These are phyloP conservation scores for Callosobruchus maculatus DNA, from an alignment of 2,888 invertebrate species.

Conservation along the genomic window DNA sequence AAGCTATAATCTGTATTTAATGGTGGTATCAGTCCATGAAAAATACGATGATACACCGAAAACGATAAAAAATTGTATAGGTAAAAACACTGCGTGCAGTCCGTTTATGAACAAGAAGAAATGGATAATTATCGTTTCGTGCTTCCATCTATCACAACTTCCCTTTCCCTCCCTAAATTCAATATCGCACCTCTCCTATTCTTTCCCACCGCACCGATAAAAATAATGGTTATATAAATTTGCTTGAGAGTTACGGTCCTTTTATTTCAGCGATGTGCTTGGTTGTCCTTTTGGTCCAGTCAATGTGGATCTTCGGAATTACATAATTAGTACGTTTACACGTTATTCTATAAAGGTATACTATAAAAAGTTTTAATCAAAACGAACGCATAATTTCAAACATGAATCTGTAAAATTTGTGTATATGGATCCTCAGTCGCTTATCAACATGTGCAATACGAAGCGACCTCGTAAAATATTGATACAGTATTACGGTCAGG, in stretches of 20 bases:
- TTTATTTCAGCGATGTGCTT: background rate
- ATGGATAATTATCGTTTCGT: background rate
- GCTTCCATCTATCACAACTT: background rate
- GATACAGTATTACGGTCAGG: no score
- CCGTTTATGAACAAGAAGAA: background rate
- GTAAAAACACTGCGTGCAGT: background rate
- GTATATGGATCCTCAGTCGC: no score
- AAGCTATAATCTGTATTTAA: background rate
- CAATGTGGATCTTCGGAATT: background rate
- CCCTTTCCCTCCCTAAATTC: background rate
- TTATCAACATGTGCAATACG: no score
- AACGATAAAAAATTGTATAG: background rate
- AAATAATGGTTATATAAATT: background rate
- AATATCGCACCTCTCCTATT: background rate
- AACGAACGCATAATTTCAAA: no score
- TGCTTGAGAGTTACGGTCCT: background rate
- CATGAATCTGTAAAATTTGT: no score
- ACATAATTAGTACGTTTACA: no score
- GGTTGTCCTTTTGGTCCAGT: background rate
- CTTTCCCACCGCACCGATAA: background rate
- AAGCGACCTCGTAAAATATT: no score
- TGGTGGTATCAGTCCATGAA: background rate
- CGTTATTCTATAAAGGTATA: no score
- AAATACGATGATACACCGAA: background rate
- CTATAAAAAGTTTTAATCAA: no score